Percentiles rank a stretch among this genome's conserved stretches.
Conservation (phyloP, 1,140 invertebrate genomes). For the Sinella curviseta region DNA sequence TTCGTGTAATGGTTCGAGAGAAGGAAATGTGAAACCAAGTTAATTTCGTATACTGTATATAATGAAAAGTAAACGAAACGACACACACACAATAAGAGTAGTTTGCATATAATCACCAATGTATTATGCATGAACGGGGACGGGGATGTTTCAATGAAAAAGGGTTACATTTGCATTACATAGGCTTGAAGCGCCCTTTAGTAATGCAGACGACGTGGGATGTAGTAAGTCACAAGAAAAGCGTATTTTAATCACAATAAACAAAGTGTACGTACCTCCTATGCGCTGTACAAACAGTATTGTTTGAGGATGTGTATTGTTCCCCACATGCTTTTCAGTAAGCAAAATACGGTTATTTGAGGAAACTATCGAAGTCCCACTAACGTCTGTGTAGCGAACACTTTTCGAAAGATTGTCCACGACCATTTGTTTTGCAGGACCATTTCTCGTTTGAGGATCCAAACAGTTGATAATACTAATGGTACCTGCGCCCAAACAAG, state of each 20-base stretch:
- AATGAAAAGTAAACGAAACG: no score
- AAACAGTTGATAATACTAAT: constrained; percentile 4
- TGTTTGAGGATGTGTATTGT: constrained; percentile 1
- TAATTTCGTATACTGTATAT: no score
- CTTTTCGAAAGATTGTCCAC: background rate
- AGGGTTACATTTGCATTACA: no score
- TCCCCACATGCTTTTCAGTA: constrained; percentile 3
- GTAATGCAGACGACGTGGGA: no score
- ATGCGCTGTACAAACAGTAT: constrained; percentile 1
- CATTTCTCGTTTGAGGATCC: background rate
- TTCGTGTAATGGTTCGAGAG: background rate
- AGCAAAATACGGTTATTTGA: background rate
- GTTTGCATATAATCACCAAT: no score
- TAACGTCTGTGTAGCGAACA: background rate
- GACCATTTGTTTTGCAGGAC: background rate
- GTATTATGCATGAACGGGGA: no score
- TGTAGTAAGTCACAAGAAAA: background rate
- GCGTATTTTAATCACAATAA: background rate
- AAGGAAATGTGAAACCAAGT: background rate
- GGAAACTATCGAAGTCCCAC: background rate
- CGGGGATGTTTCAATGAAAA: no score
- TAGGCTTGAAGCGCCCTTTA: no score
- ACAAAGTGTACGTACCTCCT: background rate
- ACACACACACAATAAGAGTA: no score
- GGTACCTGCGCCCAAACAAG: background rate